Percentiles rank a stretch among this genome's conserved stretches.
Conservation (phyloP, 2,113 vertebrate species). For the Cathartes aura region DNA sequence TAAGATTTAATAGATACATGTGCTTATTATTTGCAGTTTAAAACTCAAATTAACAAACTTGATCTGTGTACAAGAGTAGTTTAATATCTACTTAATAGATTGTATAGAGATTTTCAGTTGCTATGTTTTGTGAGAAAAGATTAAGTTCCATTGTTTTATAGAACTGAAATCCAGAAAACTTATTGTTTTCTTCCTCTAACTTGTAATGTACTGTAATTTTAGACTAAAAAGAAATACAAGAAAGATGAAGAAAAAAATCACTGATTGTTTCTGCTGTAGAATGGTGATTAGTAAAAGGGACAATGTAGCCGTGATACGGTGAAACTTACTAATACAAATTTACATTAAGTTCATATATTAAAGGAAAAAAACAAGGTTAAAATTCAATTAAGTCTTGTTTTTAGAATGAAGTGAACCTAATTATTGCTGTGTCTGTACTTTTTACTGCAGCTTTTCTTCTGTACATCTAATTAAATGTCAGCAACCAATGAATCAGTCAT, state of each 20-base stretch:
- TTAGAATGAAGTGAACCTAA: conserved; percentile 32
- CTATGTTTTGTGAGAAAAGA: not conserved
- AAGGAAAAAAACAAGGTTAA: conserved; percentile 3
- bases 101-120: not conserved
- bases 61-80: not conserved
- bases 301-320: not conserved
- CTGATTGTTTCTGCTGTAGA: not conserved
- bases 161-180: not conserved
- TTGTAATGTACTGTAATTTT: not conserved
- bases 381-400: conserved; percentile 4
- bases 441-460: not conserved
- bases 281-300: not conserved
- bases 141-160: not conserved
- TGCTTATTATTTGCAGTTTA: not conserved
- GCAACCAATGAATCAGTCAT: not conserved
- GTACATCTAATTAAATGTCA: conserved; percentile 29
- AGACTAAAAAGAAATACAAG: not conserved
- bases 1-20: not conserved
- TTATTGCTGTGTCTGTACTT: conserved; percentile 32
- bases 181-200: not conserved
- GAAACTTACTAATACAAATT: not conserved
- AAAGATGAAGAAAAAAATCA: not conserved
- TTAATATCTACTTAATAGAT: not conserved
- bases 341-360: not conserved
- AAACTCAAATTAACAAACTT: not conserved